Conservation (phyloP, 2,888 invertebrate species). For the Volucella zonaria region DNA sequence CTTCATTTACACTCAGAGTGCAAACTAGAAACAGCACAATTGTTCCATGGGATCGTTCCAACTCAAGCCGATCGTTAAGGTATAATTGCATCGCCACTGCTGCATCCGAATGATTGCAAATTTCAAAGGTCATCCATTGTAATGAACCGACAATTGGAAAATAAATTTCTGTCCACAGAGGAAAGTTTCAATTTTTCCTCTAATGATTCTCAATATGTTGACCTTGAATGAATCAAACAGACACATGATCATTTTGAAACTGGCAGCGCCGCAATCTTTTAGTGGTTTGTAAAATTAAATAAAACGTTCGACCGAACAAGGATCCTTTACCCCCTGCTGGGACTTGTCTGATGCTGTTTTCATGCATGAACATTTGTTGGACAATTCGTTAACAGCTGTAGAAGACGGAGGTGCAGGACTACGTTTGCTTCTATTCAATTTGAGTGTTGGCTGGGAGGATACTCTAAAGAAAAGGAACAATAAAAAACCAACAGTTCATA, state of each 20-base stretch:
- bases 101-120: constrained; percentile 45
- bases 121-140: constrained; percentile 62
- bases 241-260: background rate
- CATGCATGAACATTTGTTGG: constrained; percentile 23
- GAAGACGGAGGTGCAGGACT: background rate
- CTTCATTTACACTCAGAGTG: too few relatives aligned
- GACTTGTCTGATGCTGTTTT: background rate
- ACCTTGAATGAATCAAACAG: background rate
- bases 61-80: too few relatives aligned
- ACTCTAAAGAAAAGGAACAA: too few relatives aligned
- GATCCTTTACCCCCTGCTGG: background rate
- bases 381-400: constrained; percentile 26
- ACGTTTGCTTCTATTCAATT: background rate
- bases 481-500: too few relatives aligned
- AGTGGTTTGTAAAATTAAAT: constrained; percentile 30
- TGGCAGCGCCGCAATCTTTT: background rate
- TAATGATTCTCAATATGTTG: background rate
- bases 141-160: constrained; percentile 30
- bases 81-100: background rate
- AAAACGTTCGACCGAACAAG: constrained; percentile 18
- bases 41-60: too few relatives aligned
- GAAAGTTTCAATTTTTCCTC: constrained; percentile 28
- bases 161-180: constrained; percentile 6
- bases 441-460: too few relatives aligned
- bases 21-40: too few relatives aligned